These are phyloP conservation scores for Trachops cirrhosus DNA, from an alignment of 2,797 vertebrate genomes.

Conservation along the genomic window DNA sequence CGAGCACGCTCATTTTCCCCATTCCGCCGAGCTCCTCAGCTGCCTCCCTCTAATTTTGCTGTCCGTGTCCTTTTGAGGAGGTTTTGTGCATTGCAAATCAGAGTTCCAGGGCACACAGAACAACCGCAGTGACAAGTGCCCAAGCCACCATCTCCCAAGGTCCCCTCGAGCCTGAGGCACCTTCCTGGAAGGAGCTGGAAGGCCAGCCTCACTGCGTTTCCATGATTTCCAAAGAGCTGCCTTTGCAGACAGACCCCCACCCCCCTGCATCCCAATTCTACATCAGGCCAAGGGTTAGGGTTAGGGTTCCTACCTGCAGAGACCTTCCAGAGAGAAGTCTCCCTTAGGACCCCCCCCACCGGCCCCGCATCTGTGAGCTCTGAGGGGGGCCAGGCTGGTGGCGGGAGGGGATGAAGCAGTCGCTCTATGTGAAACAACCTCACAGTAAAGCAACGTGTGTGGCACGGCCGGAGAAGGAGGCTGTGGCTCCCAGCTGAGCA, in stretches of 20 bases:
- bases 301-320: background rate
- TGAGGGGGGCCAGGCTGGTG: background rate
- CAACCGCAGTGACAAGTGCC: background rate
- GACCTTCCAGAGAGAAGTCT: background rate
- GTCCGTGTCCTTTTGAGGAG: background rate
- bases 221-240: background rate
- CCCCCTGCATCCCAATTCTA: rapidly evolving
- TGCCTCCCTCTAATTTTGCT: background rate
- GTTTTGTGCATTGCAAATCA: background rate
- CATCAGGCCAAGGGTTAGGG: background rate
- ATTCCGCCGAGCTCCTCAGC: background rate
- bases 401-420: background rate
- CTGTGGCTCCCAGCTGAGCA: background rate
- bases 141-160: rapidly evolving
- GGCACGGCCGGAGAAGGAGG: rapidly evolving
- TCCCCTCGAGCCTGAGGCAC: rapidly evolving
- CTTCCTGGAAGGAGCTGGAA: background rate
- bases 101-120: background rate
- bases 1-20: background rate
- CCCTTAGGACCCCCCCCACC: background rate
- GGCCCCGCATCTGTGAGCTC: background rate
- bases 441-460: background rate
- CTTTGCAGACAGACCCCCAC: background rate
- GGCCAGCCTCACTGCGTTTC: too few relatives aligned
- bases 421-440: background rate